Conservation (phyloP, 2,797 vertebrate genomes). For the Odontamblyopus lacepedii region DNA sequence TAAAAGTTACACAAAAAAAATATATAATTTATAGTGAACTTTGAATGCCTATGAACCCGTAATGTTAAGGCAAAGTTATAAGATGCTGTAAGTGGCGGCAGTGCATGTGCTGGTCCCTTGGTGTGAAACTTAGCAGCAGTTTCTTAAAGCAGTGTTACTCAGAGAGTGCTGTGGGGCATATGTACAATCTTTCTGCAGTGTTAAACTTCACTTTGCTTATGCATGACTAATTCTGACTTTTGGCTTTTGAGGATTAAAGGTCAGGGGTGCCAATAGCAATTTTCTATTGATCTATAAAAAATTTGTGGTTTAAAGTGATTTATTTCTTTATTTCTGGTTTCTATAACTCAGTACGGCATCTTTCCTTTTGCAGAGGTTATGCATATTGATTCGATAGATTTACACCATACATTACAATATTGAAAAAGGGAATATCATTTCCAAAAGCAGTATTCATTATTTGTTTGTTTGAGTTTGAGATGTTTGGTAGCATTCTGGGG, state of each 20-base stretch:
- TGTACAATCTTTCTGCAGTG: not conserved
- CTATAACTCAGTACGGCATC: not conserved
- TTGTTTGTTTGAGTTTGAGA: too few species aligned
- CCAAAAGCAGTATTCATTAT: too few species aligned
- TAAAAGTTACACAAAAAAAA: too few species aligned
- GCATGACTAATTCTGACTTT: conserved; percentile 1
- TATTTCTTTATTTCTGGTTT: not conserved
- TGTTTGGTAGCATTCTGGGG: too few species aligned
- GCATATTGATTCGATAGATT: not conserved
- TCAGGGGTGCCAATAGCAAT: not conserved
- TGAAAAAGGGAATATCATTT: not conserved
- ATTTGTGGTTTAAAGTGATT: not conserved
- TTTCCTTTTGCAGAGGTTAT: not conserved
- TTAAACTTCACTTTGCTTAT: not conserved
- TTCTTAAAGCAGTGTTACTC: not conserved
- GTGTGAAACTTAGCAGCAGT: not conserved
- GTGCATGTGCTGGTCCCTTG: not conserved
- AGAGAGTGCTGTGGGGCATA: not conserved
- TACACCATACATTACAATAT: not conserved
- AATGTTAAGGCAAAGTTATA: not conserved
- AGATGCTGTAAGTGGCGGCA: not conserved
- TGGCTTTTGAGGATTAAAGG: not conserved
- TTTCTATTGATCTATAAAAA: not conserved
- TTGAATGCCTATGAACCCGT: too few species aligned
- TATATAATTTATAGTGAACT: too few species aligned